Evolutionary conservation across 1,140 invertebrate species (phyloP), one percentile per base, ranked within the genome.

Genomic region (Phortica variegata): DNA sequence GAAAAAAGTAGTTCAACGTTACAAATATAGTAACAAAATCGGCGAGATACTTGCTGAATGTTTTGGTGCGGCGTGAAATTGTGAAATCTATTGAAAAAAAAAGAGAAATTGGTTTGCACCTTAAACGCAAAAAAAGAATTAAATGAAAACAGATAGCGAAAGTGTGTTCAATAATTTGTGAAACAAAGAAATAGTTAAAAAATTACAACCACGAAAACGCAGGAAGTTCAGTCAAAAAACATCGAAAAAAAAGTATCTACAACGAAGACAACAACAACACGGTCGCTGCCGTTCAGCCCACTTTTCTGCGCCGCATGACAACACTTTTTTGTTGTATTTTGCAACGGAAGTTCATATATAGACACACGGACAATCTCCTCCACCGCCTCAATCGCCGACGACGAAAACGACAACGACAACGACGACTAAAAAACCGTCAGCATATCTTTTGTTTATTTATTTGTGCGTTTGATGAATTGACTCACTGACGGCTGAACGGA

Each of bases 1-100:
- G 58, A 58, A 57, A 55, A 68, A 68, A 68, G 63, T 68, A 68
- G 63, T 57, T 63, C 63, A 66, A 47, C 55, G 60, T 60, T 53
- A 54, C 49, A 53, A 58, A 61, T 56, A 53, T 58, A 58, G 49
- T 47, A 26, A 26, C 52, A 13, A 42, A 58, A 60, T 32, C 62
- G 56, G 60, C 56, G 43, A 59, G 59, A 59, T 52, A 39, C 19
- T 12, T 34, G 26, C n/a, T 43, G 42, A 17, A 29, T 32, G 38
- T 52, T 47, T 20, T 19, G 10, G 42, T 9, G 43, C 50, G 40
- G 45, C 34, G 49, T 53, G 6, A 47, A 62, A 65, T 57, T 65
- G 61, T 61, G 60, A 53, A 65, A 60, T 65, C 44, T 52, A 40
- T 40, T 47, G n/a, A n/a, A n/a, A n/a, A n/a, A n/a, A n/a, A n/a